Base-by-base conservation (phyloP, 2,888 invertebrate genomes). In the Drosophila heteroneura region DNA sequence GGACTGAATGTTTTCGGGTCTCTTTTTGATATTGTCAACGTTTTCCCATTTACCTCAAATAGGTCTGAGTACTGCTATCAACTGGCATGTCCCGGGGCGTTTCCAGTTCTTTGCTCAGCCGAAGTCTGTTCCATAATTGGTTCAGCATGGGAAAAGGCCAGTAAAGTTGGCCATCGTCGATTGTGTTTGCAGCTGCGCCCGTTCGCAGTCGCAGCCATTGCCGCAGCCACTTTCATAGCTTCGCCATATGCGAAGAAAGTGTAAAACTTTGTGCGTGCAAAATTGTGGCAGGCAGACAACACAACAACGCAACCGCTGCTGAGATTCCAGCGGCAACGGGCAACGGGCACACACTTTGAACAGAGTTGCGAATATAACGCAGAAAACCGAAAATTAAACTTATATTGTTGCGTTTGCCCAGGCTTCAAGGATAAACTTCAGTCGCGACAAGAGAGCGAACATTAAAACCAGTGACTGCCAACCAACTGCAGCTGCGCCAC, bases 211-310 rank as follows among this genome's bases (percentile, higher is more conserved):
- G n/a, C 51, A 59, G 77, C 58, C 66, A 61, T 47, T 69, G 69
- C 73, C 78, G 70, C 75, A 79, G 54, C 64, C 67, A 62, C 67
- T 63, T 66, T 35, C 33, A 54, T 53, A 26, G 54, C 64, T 39
- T 19, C 51, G 52, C 65, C 68, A 76, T 76, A 74, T 71, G 71
- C 81, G 80, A 82, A 72, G 79, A 79, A 79, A 81, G 76, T 68
- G 82, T 70, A 82, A 87, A 84, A 89, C 69, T 85, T 89, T 89
- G 88, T 87, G 85, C 85, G 85, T 85, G 90, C 78, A 83, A 85
- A 89, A 87, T 87, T 85, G 85, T 74, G 88, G 88, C 84, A 53
- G 74, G 75, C 66, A 67, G 63, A 73, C 74, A 76, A 83, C 83
- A 70, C 63, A 69, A 75, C 75, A 74, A 73, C 71, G 68, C 64